Percentiles rank a stretch among this genome's conserved stretches.
phyloP scores from a whole-genome alignment of 2,888 invertebrate genomes.

The Trichogramma evanescens region DNA sequence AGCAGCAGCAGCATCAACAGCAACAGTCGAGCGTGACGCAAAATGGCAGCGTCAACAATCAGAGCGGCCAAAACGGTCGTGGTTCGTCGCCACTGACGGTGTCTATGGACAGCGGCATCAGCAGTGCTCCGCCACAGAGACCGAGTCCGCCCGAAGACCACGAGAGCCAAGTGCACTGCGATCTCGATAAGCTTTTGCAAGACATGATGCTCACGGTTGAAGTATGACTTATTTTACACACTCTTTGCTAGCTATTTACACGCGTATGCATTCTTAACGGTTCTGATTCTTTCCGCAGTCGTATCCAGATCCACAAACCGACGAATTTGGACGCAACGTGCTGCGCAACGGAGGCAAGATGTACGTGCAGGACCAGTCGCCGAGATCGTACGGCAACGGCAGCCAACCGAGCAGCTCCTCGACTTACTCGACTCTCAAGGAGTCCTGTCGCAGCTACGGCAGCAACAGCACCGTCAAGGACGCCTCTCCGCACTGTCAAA shows the following conservation, averaged over 20 bases:
- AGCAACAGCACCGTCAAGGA: conserved; percentile 36
- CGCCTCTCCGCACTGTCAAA: conserved; percentile 37
- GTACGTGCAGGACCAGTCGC: conserved; percentile 39
- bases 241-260: background rate
- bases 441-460: conserved; percentile 41
- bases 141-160: conserved; percentile 42
- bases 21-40: background rate
- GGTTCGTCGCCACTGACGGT: conserved; percentile 70
- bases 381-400: conserved; percentile 30
- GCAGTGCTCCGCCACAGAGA: conserved; percentile 53
- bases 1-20: background rate
- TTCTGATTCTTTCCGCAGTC: conserved; percentile 30
- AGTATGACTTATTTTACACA: conserved; percentile 51
- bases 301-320: conserved; percentile 43
- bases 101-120: conserved; percentile 88
- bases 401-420: conserved; percentile 38
- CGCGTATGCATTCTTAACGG: background rate
- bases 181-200: conserved; percentile 76
- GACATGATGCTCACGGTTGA: conserved; percentile 85
- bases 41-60: background rate
- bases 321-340: conserved; percentile 30
- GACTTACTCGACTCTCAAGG: conserved; percentile 41
- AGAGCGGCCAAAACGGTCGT: conserved; percentile 31
- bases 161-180: conserved; percentile 53
- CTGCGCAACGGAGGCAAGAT: conserved; percentile 36